phyloP scores from a whole-genome alignment of 2,113 vertebrate species.

The Gnathonemus echidnorhynchus region DNA sequence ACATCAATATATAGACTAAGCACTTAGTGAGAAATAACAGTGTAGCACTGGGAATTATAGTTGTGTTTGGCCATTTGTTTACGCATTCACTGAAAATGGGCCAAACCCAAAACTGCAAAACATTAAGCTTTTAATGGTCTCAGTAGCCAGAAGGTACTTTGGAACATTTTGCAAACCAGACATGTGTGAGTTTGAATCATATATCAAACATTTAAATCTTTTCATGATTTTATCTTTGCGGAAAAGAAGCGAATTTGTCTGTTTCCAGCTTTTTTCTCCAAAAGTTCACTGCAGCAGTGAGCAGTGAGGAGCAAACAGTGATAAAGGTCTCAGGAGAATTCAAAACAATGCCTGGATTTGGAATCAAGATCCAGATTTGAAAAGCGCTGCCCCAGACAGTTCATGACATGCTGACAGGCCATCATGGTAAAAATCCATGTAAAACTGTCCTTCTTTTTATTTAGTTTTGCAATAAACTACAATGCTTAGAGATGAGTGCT shows the following conservation, averaged over 20 bases:
- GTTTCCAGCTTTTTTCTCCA: background rate
- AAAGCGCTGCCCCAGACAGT: background rate
- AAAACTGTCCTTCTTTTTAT: slow-evolving; percentile 26
- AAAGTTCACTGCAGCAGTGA: background rate
- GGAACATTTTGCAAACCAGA: background rate
- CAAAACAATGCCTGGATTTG: too few relatives aligned
- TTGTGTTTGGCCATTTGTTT: background rate
- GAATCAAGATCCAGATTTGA: too few relatives aligned
- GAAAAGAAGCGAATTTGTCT: background rate
- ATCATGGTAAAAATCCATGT: slow-evolving; percentile 8
- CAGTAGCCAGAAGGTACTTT: background rate
- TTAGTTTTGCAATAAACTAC: slow-evolving; percentile 18
- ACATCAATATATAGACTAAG: background rate
- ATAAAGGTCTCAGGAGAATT: too few relatives aligned
- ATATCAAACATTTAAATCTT: background rate
- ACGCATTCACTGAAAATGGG: background rate
- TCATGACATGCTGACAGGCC: background rate
- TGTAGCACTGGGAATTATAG: background rate
- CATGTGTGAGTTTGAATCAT: background rate
- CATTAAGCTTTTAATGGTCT: background rate
- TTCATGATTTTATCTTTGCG: background rate
- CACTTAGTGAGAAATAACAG: background rate
- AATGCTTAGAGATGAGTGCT: background rate
- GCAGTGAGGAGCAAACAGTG: background rate
- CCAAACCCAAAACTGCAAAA: background rate